Base-by-base conservation (phyloP, 2,888 invertebrate genomes). In the Vesta saturnalis region DNA sequence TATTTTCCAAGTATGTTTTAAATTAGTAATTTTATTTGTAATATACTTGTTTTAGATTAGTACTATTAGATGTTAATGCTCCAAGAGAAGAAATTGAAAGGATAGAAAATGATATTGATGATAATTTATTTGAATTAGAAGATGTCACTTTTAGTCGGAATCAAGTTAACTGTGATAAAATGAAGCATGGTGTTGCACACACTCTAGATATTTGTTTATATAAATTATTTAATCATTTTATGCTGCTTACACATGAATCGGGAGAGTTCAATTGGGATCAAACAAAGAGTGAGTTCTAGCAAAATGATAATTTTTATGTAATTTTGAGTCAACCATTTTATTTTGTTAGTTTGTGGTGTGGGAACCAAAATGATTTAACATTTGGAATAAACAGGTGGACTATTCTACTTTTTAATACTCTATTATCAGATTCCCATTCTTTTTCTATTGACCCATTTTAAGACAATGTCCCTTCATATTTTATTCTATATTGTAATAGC, bases 161-260 rank as follows among this genome's bases (percentile, higher is more conserved):
- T 1, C 82, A 85, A 1, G 83, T 56, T 56, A 54, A 54, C n/a
- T 59, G 58, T 52, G 54, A 78, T 52, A 73, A 77, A 5, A 85
- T 86, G 85, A 83, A 85, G 59, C 88, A 90, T 82, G 86, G 86
- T 16, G 81, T 89, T 58, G 91, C 89, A 0, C 86, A 90, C 73
- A 89, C 89, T 43, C 83, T 97, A 23, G 97, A 97, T 83, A 85
- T 91, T 61, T 91, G 94, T 77, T 90, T 97, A 89, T 83, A 90
- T 61, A 89, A 91, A 78, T 79, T 95, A 67, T 88, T 94, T 49
- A 85, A 86, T 64, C 95, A 91, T 85, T 83, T 95, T 54, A 85
- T 90, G 62, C 84, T 87, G 10, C 87, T 89, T 73, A 86, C 90
- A 73, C 87, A 89, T 62, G 79, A 84, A 57, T 61, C 79, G 8